A percentile compares a stretch with the other conserved stretches of the same genome.
These are phyloP conservation scores for Pipistrellus kuhlii DNA, from an alignment of 2,797 vertebrate species.

Conservation along the genomic window DNA sequence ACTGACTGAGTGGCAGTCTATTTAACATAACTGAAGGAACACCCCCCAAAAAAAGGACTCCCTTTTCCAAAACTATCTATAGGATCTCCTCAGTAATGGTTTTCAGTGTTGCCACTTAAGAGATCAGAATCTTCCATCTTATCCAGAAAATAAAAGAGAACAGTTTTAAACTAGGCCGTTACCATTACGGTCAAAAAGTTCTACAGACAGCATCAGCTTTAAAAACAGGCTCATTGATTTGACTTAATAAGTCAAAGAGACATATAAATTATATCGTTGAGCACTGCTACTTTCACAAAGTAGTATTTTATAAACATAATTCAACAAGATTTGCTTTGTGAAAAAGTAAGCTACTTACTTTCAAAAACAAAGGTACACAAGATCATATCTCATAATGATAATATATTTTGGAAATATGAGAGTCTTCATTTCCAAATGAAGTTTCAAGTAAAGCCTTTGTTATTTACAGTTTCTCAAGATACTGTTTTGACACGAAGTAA, in stretches of 20 bases:
- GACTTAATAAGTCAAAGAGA: not conserved
- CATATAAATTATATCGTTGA: slow-evolving; percentile 6
- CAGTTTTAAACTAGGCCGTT: slow-evolving; percentile 22
- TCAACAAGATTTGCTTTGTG: slow-evolving; percentile 74
- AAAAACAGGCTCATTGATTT: not conserved
- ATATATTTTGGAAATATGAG: slow-evolving; percentile 68
- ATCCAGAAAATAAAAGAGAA: not conserved
- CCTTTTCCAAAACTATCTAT: not conserved
- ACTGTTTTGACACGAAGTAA: slow-evolving; percentile 68
- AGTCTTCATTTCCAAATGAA: slow-evolving; percentile 59
- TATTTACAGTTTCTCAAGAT: slow-evolving; percentile 59
- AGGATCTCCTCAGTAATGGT: not conserved
- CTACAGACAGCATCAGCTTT: not conserved
- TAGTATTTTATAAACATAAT: slow-evolving; percentile 53
- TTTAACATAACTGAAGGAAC: not conserved
- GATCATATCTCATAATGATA: slow-evolving; percentile 28
- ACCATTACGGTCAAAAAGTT: not conserved
- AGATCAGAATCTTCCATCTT: slow-evolving; percentile 7
- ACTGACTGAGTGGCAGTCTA: not conserved
- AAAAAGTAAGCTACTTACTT: slow-evolving; percentile 65
- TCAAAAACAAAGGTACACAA: slow-evolving; percentile 71
- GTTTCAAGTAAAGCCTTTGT: slow-evolving; percentile 40
- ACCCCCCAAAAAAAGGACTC: not conserved
- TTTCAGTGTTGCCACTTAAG: not conserved
- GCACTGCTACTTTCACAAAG: not conserved